phyloP scores from a whole-genome alignment of 1,140 invertebrate species.

The Drosophila miranda region DNA sequence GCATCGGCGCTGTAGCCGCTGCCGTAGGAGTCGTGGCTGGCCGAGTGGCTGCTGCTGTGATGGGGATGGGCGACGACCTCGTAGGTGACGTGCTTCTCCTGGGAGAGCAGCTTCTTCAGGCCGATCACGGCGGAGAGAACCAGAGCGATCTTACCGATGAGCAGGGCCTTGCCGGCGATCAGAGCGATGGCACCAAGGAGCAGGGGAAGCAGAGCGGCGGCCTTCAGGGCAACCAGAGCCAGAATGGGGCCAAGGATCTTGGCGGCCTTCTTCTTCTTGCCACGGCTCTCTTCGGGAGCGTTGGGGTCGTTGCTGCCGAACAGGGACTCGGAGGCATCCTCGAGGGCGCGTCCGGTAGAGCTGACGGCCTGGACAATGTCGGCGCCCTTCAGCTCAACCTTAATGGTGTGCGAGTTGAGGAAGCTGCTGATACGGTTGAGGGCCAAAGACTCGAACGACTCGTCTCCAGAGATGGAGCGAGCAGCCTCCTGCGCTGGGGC shows the following conservation, averaged over 20 bases:
- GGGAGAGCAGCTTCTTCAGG: constrained; percentile 89
- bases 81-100: constrained; percentile 92
- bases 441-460: constrained; percentile 87
- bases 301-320: constrained; percentile 83
- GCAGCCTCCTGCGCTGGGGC: constrained; percentile 86
- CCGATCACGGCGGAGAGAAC: constrained; percentile 91
- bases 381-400: constrained; percentile 91
- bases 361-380: constrained; percentile 91
- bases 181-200: constrained; percentile 90
- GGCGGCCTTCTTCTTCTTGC: constrained; percentile 91
- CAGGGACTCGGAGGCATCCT: constrained; percentile 87
- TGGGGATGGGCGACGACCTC: constrained; percentile 92
- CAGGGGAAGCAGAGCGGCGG: constrained; percentile 89
- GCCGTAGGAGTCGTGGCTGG: constrained; percentile 86
- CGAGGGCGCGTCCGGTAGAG: constrained; percentile 89
- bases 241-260: constrained; percentile 91
- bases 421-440: constrained; percentile 88
- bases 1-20: constrained; percentile 85
- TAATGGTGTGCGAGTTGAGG: constrained; percentile 89
- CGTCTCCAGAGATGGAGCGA: constrained; percentile 85
- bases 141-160: constrained; percentile 92
- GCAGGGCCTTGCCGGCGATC: constrained; percentile 91
- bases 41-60: constrained; percentile 85
- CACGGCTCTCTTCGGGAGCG: constrained; percentile 86
- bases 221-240: constrained; percentile 89